A percentile compares a stretch with the other conserved stretches of the same genome.
These are phyloP conservation scores for Cydia splendana DNA, from an alignment of 1,140 invertebrate genomes.

Conservation along the genomic window DNA sequence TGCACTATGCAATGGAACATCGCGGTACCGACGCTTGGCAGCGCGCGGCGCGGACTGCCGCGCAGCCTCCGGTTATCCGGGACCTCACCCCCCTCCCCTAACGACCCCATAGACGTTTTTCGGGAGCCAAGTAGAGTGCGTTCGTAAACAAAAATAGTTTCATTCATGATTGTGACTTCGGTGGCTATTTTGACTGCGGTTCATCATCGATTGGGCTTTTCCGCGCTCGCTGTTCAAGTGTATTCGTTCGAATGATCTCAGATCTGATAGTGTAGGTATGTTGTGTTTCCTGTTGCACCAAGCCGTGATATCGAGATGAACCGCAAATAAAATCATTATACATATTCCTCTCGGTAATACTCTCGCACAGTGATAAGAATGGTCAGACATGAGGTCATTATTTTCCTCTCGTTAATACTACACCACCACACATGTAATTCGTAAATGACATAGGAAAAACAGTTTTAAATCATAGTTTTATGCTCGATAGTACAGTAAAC, in stretches of 20 bases:
- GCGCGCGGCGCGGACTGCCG: slow-evolving; percentile 55
- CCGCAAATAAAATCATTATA: not conserved
- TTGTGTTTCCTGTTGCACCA: not conserved
- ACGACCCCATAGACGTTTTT: slow-evolving; percentile 33
- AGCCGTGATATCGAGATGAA: slow-evolving; percentile 1
- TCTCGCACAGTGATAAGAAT: too few species aligned
- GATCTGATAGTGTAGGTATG: not conserved
- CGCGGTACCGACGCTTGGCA: slow-evolving; percentile 43
- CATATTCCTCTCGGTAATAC: too few species aligned
- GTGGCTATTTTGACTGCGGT: slow-evolving; percentile 16
- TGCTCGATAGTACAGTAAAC: too few species aligned
- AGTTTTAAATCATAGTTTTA: too few species aligned
- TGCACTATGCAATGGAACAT: slow-evolving; percentile 93
- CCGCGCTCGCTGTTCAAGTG: not conserved
- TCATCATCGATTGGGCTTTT: slow-evolving; percentile 8
- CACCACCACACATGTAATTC: too few species aligned
- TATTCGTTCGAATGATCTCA: not conserved
- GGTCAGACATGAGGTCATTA: too few species aligned
- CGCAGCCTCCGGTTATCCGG: slow-evolving; percentile 58
- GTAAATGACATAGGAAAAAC: too few species aligned
- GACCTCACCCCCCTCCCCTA: slow-evolving; percentile 35
- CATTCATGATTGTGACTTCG: slow-evolving; percentile 11
- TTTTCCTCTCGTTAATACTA: too few species aligned
- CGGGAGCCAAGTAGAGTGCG: slow-evolving; percentile 1
- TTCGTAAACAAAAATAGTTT: slow-evolving; percentile 9